Evolutionary conservation across 1,140 invertebrate species (phyloP).

Genomic region (Drosophila chauvacae): DNA sequence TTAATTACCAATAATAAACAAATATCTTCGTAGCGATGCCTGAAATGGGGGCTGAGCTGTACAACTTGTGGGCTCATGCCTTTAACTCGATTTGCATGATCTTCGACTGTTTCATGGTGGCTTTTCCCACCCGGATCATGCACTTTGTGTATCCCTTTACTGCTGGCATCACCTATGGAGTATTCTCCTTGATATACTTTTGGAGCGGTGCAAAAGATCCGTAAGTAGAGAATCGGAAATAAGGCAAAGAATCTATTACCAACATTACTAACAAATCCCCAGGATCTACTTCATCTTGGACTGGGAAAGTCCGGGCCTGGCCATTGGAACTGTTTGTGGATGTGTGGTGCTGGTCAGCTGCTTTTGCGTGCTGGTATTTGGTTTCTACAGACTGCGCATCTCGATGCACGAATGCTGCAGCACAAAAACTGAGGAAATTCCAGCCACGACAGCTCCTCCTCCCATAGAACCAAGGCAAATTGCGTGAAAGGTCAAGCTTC

Average conservation of each 20-base stretch:
- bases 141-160: slow-evolving; percentile 89
- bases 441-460: slow-evolving; percentile 1
- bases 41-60: slow-evolving; percentile 65
- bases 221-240: slow-evolving; percentile 70
- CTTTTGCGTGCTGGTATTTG: slow-evolving; percentile 61
- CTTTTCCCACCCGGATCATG: slow-evolving; percentile 88
- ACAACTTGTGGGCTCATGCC: slow-evolving; percentile 89
- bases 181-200: slow-evolving; percentile 90
- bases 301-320: slow-evolving; percentile 64
- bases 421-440: slow-evolving; percentile 26
- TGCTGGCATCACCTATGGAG: slow-evolving; percentile 87
- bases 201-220: slow-evolving; percentile 88
- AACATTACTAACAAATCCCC: background rate
- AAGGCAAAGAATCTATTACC: no score
- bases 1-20: background rate
- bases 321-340: slow-evolving; percentile 62
- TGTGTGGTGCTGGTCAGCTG: slow-evolving; percentile 51
- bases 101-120: slow-evolving; percentile 88
- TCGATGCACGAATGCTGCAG: slow-evolving; percentile 38
- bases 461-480: slow-evolving; percentile 1
- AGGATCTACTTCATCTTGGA: slow-evolving; percentile 73
- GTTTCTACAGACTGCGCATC: slow-evolving; percentile 49
- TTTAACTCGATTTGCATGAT: slow-evolving; percentile 91
- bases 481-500: slow-evolving; percentile 5
- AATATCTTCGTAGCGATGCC: slow-evolving; percentile 40